Conservation (phyloP, 2,888 invertebrate species). For the Orthosia incerta region DNA sequence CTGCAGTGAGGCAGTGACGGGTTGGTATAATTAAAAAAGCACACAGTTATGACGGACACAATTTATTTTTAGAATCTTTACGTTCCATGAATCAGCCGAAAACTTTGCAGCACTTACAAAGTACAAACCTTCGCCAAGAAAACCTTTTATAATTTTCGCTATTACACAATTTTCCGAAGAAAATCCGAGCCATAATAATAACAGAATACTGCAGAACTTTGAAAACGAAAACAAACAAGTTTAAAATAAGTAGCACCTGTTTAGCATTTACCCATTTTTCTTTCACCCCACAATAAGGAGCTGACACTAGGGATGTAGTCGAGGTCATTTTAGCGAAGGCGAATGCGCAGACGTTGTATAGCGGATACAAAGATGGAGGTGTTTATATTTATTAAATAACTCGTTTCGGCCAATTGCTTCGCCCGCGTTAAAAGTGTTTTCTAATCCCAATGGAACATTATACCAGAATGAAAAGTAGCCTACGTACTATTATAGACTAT, state of each 20-base stretch:
- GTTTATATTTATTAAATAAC: no score
- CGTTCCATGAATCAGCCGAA: not conserved
- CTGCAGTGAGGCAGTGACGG: no score
- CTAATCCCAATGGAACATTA: no score
- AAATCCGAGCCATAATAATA: conserved; percentile 23
- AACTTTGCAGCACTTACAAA: not conserved
- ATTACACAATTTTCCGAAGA: conserved; percentile 24
- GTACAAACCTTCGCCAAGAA: conserved; percentile 3
- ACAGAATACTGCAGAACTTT: conserved; percentile 34
- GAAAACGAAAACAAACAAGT: conserved; percentile 36
- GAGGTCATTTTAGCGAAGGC: not conserved
- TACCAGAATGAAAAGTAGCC: no score
- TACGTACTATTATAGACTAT: no score
- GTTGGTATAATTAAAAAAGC: no score
- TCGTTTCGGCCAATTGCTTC: no score
- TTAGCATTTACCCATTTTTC: conserved; percentile 44
- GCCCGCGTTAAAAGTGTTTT: no score
- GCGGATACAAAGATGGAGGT: not conserved
- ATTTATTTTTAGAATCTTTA: not conserved
- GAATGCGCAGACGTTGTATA: not conserved
- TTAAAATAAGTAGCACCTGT: conserved; percentile 38
- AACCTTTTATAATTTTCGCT: conserved; percentile 6
- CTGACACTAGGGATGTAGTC: not conserved
- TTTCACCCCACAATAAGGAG: conserved; percentile 14
- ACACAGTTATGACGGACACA: not conserved